Evolutionary conservation across 2,797 vertebrate genomes (phyloP).

Genomic region (Malacoctenus gilli): DNA sequence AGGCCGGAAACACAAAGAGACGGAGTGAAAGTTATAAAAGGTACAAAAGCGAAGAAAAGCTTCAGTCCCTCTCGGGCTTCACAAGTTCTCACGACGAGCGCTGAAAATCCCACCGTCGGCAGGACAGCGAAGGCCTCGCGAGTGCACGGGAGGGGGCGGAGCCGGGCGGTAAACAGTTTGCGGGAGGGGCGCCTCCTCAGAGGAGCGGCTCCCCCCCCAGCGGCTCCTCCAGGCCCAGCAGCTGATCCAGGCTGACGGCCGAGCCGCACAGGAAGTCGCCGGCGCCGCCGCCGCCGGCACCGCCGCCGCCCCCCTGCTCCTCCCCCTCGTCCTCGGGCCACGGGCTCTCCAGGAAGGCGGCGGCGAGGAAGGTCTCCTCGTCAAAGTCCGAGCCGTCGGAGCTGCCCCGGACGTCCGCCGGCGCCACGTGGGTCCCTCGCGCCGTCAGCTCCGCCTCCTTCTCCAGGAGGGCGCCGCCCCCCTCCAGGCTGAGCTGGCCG

Average conservation of each 20-base stretch:
- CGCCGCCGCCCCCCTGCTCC: conserved; percentile 75
- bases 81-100: too few relatives aligned
- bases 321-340: conserved; percentile 81
- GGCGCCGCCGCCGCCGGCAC: conserved; percentile 75
- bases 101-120: too few relatives aligned
- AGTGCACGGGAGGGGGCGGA: too few relatives aligned
- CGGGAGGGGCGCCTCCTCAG: conserved; percentile 64
- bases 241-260: conserved; percentile 83
- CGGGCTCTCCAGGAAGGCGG: conserved; percentile 89
- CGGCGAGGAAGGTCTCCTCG: conserved; percentile 90
- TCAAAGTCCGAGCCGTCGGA: conserved; percentile 83
- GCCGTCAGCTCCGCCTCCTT: conserved; percentile 81
- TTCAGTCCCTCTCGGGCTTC: too few relatives aligned
- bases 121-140: too few relatives aligned
- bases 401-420: conserved; percentile 25
- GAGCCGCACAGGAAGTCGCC: conserved; percentile 83
- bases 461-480: conserved; percentile 73
- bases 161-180: too few relatives aligned
- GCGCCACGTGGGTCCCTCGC: conserved; percentile 77
- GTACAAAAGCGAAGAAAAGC: too few relatives aligned
- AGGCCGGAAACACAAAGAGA: too few relatives aligned
- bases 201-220: conserved; percentile 83
- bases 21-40: too few relatives aligned
- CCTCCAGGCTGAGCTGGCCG: conserved; percentile 87
- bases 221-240: conserved; percentile 87